Conservation (phyloP, 2,113 vertebrate genomes). For the Dasyornis broadbenti region DNA sequence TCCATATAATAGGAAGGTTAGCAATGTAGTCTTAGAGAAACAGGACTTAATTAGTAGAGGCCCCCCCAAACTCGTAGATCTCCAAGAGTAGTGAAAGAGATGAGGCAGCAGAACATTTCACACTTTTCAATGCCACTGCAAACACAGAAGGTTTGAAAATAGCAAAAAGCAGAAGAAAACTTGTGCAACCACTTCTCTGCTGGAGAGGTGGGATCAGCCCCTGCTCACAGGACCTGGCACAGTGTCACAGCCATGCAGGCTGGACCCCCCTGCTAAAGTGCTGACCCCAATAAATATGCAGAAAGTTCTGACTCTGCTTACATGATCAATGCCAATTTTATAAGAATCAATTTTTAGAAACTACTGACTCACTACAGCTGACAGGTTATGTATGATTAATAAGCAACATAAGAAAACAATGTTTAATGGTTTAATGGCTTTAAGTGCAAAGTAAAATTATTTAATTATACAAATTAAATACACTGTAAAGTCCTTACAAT, state of each 20-base stretch:
- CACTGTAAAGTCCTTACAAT: neutral
- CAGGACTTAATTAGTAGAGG: neutral
- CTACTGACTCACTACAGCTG: neutral
- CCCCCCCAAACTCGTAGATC: neutral
- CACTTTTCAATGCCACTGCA: neutral
- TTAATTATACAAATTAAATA: neutral
- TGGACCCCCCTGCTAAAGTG: neutral
- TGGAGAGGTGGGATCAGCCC: neutral
- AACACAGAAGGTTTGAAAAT: neutral
- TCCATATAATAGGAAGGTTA: neutral
- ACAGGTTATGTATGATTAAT: neutral
- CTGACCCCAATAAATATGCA: neutral
- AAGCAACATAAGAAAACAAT: neutral
- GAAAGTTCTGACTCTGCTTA: neutral
- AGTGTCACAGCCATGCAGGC: neutral
- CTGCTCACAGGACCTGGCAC: fast-evolving
- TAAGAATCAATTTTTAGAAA: neutral
- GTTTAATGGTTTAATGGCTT: slow-evolving; percentile 8
- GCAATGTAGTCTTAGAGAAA: neutral
- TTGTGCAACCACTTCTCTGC: neutral
- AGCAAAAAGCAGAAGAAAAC: neutral
- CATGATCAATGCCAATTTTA: neutral
- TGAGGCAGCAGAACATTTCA: neutral
- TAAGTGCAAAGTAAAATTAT: neutral
- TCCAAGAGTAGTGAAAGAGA: neutral